Conservation (phyloP, 2,888 invertebrate species). For the Anarsia innoxiella region DNA sequence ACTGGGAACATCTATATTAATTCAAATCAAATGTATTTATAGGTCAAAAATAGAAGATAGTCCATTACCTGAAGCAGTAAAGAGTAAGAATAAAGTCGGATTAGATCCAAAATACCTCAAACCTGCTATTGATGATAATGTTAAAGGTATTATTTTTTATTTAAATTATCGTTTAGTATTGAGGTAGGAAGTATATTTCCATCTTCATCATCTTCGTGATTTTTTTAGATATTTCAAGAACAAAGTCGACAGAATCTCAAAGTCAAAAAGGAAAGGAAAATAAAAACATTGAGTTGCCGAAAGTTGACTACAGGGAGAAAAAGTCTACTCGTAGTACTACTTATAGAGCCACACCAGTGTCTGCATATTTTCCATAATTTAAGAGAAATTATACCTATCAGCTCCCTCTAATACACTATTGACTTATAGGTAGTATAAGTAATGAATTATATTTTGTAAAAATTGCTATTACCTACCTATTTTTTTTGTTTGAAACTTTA, state of each 20-base stretch:
- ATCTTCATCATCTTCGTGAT: conserved; percentile 18
- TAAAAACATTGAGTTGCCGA: conserved; percentile 45
- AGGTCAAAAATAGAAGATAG: conserved; percentile 56
- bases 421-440: too few relatives aligned
- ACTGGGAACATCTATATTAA: too few relatives aligned
- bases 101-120: conserved; percentile 62
- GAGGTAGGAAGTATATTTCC: too few relatives aligned
- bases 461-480: too few relatives aligned
- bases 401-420: too few relatives aligned
- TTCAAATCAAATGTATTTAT: too few relatives aligned
- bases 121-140: conserved; percentile 39
- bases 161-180: too few relatives aligned
- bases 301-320: conserved; percentile 62
- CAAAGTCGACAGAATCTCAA: conserved; percentile 23
- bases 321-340: conserved; percentile 49
- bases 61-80: conserved; percentile 34
- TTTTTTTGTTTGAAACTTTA: too few relatives aligned
- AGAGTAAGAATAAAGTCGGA: conserved; percentile 34
- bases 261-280: conserved; percentile 57
- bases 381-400: too few relatives aligned
- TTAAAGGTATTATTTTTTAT: not conserved
- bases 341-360: conserved; percentile 58
- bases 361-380: conserved; percentile 60
- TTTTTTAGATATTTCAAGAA: conserved; percentile 31
- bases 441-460: too few relatives aligned